Evolutionary conservation across 2,888 invertebrate genomes (phyloP), one percentile per base, ranked within the genome.

Genomic region (Megalurothrips usitatus): DNA sequence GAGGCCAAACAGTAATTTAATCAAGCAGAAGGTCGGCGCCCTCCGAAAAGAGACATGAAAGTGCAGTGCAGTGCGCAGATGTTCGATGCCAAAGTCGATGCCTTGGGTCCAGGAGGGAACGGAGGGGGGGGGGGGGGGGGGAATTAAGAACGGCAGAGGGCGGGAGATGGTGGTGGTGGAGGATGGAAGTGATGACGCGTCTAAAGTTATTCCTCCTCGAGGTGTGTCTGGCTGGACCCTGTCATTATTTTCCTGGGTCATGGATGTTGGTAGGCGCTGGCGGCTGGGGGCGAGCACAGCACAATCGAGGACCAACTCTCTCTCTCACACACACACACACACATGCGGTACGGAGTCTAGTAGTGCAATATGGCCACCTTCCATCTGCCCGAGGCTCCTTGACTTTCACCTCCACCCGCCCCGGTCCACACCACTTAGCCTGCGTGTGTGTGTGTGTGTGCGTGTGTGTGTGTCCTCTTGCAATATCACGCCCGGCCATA

Each of bases 401-500:
- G 34, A 43, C 34, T 43, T 43, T 43, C 34, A 58, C 12, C 58
- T n/a, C 58, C 2, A 17, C 58, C n/a, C 58, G 52, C 52, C 10
- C 19, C 19, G 12, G 2, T 52, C 52, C 52, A 58, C n/a, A n/a
- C 23, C 68, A 23, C 68, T 9, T 23, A 23, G 9, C 23, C 63
- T 14, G 63, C n/a, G 63, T 9, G 63, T 58, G 58, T 17, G 58
- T 58, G 58, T 58, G 17, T 10, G 58, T 58, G 58, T 58, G 17
- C n/a, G 58, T 8, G 68, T 23, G 23, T 68, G 68, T 68, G 68
- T 23, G 23, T n/a, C 26, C 68, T 23, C 23, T 68, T 23, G 68
- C 68, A 68, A 68, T 68, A 68, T 68, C 68, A 23, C 68, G 26
- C 68, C 68, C 68, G 68, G 2, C 63, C 63, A 23, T 19, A 63